A percentile compares a stretch with the other conserved stretches of the same genome.
Conservation (phyloP, 2,113 vertebrate species). For the Ginglymostoma cirratum region DNA sequence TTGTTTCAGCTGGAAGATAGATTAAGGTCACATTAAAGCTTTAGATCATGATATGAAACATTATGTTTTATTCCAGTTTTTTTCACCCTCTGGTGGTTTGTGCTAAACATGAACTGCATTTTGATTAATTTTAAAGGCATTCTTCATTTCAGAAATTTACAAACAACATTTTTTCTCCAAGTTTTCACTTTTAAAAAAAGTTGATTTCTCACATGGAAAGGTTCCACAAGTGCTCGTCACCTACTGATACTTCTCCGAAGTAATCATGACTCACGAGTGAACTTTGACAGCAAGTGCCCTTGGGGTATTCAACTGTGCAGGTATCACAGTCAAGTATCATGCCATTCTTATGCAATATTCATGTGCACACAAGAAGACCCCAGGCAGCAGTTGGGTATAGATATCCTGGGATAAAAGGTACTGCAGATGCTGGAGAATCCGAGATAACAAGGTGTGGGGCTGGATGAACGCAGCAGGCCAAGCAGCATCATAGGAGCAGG, state of each 20-base stretch:
- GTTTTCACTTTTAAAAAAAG: background rate
- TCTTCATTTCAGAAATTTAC: background rate
- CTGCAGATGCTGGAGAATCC: no score
- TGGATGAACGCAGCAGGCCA: no score
- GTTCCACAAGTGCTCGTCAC: background rate
- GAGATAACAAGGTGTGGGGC: no score
- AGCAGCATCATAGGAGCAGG: no score
- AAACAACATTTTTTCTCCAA: background rate
- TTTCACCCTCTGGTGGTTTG: background rate
- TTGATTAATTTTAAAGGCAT: background rate
- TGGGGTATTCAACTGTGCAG: background rate
- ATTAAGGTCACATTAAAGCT: constrained; percentile 36
- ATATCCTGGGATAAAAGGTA: no score
- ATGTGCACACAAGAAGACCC: background rate
- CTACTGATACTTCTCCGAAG: background rate
- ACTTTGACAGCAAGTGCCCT: background rate
- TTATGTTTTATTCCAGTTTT: background rate
- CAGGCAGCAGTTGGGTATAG: background rate
- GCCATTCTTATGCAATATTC: background rate
- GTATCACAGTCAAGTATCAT: background rate
- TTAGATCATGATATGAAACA: background rate
- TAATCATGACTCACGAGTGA: background rate
- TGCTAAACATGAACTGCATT: background rate
- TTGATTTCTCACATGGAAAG: background rate
- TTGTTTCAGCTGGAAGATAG: constrained; percentile 78